Percentiles rank a stretch among this genome's conserved stretches.
These are phyloP conservation scores for Clarias macrocephalus DNA, from an alignment of 2,113 vertebrate species.

Conservation along the genomic window DNA sequence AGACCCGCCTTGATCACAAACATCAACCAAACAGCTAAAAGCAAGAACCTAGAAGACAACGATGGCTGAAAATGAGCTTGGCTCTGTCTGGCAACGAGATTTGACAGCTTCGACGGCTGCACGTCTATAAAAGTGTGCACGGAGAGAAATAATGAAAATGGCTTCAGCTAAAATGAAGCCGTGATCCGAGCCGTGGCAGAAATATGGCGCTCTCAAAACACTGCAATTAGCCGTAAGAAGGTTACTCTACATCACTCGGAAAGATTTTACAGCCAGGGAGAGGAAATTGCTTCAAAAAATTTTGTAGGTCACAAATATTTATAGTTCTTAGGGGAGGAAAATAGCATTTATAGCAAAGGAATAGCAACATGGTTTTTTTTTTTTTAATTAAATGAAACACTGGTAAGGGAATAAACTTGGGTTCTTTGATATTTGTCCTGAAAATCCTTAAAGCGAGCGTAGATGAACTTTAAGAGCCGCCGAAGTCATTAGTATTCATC, in stretches of 20 bases:
- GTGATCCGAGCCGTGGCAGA: neutral
- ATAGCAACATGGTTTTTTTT: neutral
- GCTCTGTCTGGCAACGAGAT: too few species aligned
- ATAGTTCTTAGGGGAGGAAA: neutral
- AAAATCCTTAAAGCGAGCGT: constrained; percentile 5
- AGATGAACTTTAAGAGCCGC: constrained; percentile 41
- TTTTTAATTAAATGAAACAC: neutral
- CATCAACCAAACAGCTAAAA: constrained; percentile 30
- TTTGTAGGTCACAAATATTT: constrained; percentile 29
- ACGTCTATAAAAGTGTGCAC: neutral
- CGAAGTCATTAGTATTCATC: constrained; percentile 51
- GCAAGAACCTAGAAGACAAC: neutral
- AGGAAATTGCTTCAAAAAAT: neutral
- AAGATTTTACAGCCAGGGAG: neutral
- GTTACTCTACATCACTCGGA: constrained; percentile 12
- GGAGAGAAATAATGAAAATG: neutral
- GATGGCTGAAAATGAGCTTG: neutral
- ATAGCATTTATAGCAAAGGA: neutral
- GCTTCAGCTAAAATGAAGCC: neutral
- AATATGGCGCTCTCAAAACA: neutral
- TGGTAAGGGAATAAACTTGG: constrained; percentile 24
- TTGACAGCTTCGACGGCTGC: neutral
- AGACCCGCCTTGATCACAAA: neutral
- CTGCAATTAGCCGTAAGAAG: constrained; percentile 23
- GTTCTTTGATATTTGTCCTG: constrained; percentile 31